Evolutionary conservation across 2,888 invertebrate genomes (phyloP).

Genomic region (Oscheius sp.): DNA sequence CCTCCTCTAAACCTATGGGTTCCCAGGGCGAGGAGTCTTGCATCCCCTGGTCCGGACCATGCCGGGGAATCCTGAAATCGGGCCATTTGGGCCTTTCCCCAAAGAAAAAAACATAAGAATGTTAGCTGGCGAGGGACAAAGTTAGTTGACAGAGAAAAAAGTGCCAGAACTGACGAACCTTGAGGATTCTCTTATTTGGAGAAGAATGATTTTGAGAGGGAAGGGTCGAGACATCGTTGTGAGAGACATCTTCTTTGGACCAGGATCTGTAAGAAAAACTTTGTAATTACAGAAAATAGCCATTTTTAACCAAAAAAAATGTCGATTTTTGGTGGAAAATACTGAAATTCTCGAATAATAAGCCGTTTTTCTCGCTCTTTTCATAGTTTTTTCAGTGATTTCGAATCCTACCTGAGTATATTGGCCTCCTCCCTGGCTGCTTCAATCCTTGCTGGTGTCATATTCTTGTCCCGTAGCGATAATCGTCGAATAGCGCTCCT

Average conservation of each 20-base stretch:
- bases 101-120: too few species aligned
- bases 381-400: neutral
- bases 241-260: conserved; percentile 59
- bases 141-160: too few species aligned
- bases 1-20: neutral
- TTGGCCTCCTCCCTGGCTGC: conserved; percentile 71
- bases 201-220: conserved; percentile 40
- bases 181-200: conserved; percentile 54
- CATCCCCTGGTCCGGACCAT: too few species aligned
- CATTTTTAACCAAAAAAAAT: neutral
- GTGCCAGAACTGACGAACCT: conserved; percentile 22
- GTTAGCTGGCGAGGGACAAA: too few species aligned
- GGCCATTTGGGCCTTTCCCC: too few species aligned
- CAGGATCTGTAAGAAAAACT: too few species aligned
- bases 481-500: conserved; percentile 72
- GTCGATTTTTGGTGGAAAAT: too few species aligned
- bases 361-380: too few species aligned
- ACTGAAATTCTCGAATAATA: too few species aligned
- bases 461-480: conserved; percentile 69
- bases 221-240: conserved; percentile 37
- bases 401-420: conserved; percentile 42
- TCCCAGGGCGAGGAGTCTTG: too few species aligned
- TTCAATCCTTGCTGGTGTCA: conserved; percentile 71
- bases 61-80: too few species aligned
- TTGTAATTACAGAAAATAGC: too few species aligned